Evolutionary conservation across 2,888 invertebrate species (phyloP).

Genomic region (Plusia festucae): DNA sequence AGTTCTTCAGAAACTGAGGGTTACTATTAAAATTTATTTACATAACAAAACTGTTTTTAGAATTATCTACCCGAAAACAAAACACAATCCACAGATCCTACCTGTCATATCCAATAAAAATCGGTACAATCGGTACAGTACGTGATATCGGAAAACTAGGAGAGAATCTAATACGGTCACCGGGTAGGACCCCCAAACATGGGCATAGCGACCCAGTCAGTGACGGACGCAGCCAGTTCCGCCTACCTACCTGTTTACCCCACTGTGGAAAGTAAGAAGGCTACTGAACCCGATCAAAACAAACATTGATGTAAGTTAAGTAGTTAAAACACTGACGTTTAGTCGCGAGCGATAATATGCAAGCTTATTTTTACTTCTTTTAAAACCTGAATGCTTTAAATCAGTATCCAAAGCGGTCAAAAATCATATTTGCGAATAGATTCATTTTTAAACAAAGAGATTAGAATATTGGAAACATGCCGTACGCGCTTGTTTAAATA

Average conservation of each 20-base stretch:
- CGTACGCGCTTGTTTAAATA: too few relatives aligned
- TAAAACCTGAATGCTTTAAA: too few relatives aligned
- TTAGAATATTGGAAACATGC: too few relatives aligned
- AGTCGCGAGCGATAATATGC: too few relatives aligned
- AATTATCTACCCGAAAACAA: background rate
- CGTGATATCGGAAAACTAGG: constrained; percentile 44
- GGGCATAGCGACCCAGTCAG: constrained; percentile 79
- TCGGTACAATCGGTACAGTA: constrained; percentile 46
- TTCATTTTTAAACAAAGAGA: too few relatives aligned
- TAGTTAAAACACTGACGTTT: constrained; percentile 43
- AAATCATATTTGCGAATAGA: too few relatives aligned
- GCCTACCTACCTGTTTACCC: constrained; percentile 82
- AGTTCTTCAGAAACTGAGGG: too few relatives aligned
- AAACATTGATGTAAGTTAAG: constrained; percentile 54
- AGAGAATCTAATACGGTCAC: constrained; percentile 81
- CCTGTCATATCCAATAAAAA: constrained; percentile 15
- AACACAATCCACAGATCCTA: background rate
- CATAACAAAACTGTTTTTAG: too few relatives aligned
- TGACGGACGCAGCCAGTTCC: constrained; percentile 82
- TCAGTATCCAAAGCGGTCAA: too few relatives aligned
- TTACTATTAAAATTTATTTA: too few relatives aligned
- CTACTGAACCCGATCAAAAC: constrained; percentile 66
- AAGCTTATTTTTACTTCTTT: too few relatives aligned
- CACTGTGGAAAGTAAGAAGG: constrained; percentile 78
- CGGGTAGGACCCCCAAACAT: constrained; percentile 77